A percentile compares a stretch with the other conserved stretches of the same genome.
These are phyloP conservation scores for Stramonita haemastoma DNA, from an alignment of 2,888 invertebrate genomes.

Conservation along the genomic window DNA sequence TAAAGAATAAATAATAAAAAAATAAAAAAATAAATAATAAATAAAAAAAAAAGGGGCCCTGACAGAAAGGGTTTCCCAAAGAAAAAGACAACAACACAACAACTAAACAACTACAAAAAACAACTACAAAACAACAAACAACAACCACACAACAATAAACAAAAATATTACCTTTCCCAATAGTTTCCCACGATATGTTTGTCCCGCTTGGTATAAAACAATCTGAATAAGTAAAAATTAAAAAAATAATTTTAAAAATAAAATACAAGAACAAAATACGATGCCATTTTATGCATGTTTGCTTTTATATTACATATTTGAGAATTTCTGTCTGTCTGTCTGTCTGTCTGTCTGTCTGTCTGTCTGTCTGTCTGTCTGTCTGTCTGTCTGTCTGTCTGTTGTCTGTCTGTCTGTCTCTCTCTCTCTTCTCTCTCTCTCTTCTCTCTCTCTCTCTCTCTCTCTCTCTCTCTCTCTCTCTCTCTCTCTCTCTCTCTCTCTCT, in stretches of 20 bases:
- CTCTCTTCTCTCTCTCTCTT: neutral
- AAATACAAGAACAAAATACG: too few relatives aligned
- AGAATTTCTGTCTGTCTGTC: too few relatives aligned
- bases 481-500: too few relatives aligned
- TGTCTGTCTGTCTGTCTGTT: neutral
- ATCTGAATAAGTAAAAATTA: neutral
- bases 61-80: too few relatives aligned
- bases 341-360: too few relatives aligned
- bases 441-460: neutral
- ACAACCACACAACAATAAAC: too few relatives aligned
- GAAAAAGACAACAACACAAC: too few relatives aligned
- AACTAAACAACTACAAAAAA: too few relatives aligned
- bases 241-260: too few relatives aligned
- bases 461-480: neutral
- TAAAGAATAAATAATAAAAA: neutral
- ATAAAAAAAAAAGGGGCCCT: neutral
- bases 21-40: neutral
- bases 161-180: neutral
- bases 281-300: too few relatives aligned
- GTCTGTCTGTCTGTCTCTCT: neutral
- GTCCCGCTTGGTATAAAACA: neutral
- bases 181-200: neutral
- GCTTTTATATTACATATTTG: too few relatives aligned
- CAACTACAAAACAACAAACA: too few relatives aligned
- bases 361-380: neutral